Evolutionary conservation across 2,113 vertebrate species (phyloP), one percentile per base, ranked within the genome.

Genomic region (Sinocyclocheilus anophthalmus): DNA sequence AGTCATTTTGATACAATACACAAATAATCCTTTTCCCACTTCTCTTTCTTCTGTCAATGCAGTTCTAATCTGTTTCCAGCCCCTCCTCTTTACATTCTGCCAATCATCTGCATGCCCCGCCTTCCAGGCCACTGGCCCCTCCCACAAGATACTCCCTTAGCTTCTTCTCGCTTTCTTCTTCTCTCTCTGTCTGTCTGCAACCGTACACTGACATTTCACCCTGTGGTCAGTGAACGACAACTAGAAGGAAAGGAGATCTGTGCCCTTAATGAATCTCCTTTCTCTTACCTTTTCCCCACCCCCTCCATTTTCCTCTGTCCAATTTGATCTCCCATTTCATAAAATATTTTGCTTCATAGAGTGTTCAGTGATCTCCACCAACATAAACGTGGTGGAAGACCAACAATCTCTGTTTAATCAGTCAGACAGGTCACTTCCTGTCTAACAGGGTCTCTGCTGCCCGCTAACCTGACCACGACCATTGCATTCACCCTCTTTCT

Each of bases 1-100:
- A 50, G 65, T 53, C 4, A 57, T 78, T 78, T 78, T 78, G 6
- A 3, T 33, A 77, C 24, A 10, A 18, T 80, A 33, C 30, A 72
- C 16, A 69, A 76, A 59, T 72, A 70, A 83, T 65, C 90, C 61
- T 78, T 83, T 90, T 88, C 91, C 89, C 91, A 93, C 93, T 90
- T 92, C 92, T 93, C 92, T 92, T 89, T 91, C 93, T 93, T 93
- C 93, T 90, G 93, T 94, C 94, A 95, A 92, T 93, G 94, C 92
- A 95, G 91, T 94, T 94, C 91, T 94, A 93, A 93, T 95, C 92
- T 93, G 90, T 94, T 94, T 95, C 94, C 93, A 93, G 93, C 93
- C 93, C 93, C 90, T 91, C 83, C 88, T 93, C 89, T 85, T 87
- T 80, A 84, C 76, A 87, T 90, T 85, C 91, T 87, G 85, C 90